phyloP scores from a whole-genome alignment of 2,888 invertebrate genomes.

The Spodoptera littoralis region DNA sequence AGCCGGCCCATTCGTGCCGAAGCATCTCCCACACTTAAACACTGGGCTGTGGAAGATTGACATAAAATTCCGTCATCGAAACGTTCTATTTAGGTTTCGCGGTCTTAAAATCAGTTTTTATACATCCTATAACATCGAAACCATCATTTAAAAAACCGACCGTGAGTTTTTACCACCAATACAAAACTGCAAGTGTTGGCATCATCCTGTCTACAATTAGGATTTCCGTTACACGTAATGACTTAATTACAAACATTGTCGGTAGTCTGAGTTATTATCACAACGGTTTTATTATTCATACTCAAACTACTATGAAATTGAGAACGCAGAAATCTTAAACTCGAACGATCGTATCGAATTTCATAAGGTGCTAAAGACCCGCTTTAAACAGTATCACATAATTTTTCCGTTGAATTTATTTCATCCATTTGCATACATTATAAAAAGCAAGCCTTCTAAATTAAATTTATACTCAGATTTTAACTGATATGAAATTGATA shows the following conservation, averaged over 20 bases:
- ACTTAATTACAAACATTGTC: conserved; percentile 38
- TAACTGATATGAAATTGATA: conserved; percentile 66
- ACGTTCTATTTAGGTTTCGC: no score
- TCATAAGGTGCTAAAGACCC: conserved; percentile 68
- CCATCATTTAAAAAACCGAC: not conserved
- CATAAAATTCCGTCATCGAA: no score
- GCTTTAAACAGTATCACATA: conserved; percentile 60
- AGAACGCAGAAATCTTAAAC: conserved; percentile 49
- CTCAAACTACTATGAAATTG: conserved; percentile 32
- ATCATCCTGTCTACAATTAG: conserved; percentile 44
- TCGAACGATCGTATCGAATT: conserved; percentile 61
- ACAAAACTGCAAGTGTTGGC: conserved; percentile 31
- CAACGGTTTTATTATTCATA: conserved; percentile 34
- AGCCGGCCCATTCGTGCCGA: no score
- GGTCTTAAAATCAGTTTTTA: no score
- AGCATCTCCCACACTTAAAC: no score
- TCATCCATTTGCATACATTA: conserved; percentile 66
- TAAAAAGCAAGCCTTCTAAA: conserved; percentile 63
- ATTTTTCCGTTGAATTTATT: conserved; percentile 59
- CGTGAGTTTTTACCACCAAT: conserved; percentile 20
- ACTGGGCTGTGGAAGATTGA: no score
- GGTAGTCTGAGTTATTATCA: conserved; percentile 26
- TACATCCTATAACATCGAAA: no score
- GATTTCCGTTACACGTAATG: conserved; percentile 43
- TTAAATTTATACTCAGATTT: conserved; percentile 64